phyloP scores from a whole-genome alignment of 2,113 vertebrate genomes.

The Dasyurus viverrinus region DNA sequence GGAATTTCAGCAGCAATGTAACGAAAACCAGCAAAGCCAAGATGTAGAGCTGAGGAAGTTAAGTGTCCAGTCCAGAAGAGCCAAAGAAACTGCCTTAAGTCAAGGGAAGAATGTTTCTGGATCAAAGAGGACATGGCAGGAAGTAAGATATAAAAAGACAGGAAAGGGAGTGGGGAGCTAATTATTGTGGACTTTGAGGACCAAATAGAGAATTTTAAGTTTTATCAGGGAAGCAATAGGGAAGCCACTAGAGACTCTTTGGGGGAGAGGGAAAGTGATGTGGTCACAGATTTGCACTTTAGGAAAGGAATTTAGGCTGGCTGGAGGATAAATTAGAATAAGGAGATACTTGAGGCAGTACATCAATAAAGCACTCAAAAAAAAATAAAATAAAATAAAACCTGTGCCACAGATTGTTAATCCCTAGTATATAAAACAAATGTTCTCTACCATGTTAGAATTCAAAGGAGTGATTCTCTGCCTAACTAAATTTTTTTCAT shows the following conservation, averaged over 20 bases:
- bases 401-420: background rate
- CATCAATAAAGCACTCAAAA: background rate
- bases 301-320: background rate
- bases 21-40: background rate
- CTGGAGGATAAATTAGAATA: background rate
- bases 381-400: background rate
- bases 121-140: background rate
- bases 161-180: background rate
- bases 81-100: background rate
- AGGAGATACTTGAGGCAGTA: background rate
- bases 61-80: background rate
- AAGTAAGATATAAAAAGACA: background rate
- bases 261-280: background rate
- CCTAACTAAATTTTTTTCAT: background rate
- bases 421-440: background rate
- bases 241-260: background rate
- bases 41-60: background rate
- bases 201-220: background rate
- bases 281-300: background rate
- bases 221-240: background rate
- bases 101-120: background rate
- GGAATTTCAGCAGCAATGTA: background rate
- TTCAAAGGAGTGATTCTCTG: background rate
- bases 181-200: too few relatives aligned
- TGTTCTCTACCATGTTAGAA: background rate